Percentiles rank a stretch among this genome's conserved stretches.
Conservation (phyloP, 2,888 invertebrate genomes). For the Drosophila barbarae region DNA sequence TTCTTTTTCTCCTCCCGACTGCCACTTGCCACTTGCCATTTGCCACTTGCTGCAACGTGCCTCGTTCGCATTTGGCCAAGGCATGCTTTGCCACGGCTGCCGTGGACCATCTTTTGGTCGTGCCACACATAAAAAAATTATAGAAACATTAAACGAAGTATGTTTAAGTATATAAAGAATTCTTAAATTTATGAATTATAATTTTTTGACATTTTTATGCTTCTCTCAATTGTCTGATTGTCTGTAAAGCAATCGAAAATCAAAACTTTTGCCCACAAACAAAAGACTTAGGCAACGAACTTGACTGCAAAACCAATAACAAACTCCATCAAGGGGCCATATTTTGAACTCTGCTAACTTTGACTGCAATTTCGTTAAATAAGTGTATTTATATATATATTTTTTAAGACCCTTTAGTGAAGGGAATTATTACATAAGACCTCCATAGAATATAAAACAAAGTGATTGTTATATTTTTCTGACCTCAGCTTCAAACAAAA, state of each 20-base stretch:
- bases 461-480: background rate
- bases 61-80: conserved; percentile 49
- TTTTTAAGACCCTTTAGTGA: background rate
- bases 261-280: conserved; percentile 33
- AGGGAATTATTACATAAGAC: conserved; percentile 1
- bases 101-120: conserved; percentile 18
- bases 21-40: conserved; percentile 10
- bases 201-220: background rate
- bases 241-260: no score
- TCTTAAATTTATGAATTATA: background rate
- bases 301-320: conserved; percentile 35
- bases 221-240: no score
- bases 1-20: conserved; percentile 3
- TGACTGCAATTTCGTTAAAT: no score
- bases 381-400: no score
- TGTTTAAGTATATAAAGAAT: background rate
- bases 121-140: conserved; percentile 29
- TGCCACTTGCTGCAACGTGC: conserved; percentile 57
- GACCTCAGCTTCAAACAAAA: background rate
- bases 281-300: conserved; percentile 73
- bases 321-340: no score
- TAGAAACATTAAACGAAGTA: no score
- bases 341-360: no score
- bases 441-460: background rate
- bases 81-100: background rate